Evolutionary conservation across 2,888 invertebrate species (phyloP).

Genomic region (Alcis repandata): DNA sequence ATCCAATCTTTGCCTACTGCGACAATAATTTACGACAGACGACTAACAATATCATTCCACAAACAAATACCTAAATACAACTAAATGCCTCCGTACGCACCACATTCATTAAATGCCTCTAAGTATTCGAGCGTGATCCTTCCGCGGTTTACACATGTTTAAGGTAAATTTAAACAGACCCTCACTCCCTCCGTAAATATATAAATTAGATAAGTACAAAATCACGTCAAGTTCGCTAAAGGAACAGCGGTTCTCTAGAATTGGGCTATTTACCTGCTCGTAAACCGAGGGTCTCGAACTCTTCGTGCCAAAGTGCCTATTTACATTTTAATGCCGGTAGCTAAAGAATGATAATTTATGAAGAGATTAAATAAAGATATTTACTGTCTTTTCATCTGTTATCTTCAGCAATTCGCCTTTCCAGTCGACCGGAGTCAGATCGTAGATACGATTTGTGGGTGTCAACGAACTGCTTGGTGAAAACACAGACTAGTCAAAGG

Average conservation of each 20-base stretch:
- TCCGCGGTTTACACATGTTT: conserved; percentile 34
- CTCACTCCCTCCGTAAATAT: conserved; percentile 30
- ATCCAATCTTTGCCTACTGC: no score
- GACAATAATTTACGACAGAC: not conserved
- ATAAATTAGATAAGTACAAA: conserved; percentile 38
- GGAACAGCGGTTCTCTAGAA: conserved; percentile 33
- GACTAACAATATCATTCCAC: not conserved
- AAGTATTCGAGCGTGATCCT: conserved; percentile 18
- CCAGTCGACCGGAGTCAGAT: conserved; percentile 16
- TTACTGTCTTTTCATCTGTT: conserved; percentile 31
- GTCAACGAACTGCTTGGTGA: conserved; percentile 10
- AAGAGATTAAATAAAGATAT: conserved; percentile 37
- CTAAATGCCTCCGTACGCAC: conserved; percentile 9
- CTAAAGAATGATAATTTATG: conserved; percentile 39
- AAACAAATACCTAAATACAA: conserved; percentile 11
- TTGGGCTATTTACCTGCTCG: conserved; percentile 40
- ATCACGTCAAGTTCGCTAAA: conserved; percentile 38
- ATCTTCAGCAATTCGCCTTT: conserved; percentile 19
- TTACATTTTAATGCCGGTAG: conserved; percentile 38
- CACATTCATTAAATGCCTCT: conserved; percentile 33
- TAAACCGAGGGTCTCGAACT: conserved; percentile 35
- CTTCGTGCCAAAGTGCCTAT: conserved; percentile 33
- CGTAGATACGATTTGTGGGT: conserved; percentile 12
- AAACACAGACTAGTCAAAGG: conserved; percentile 13
- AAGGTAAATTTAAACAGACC: conserved; percentile 29